A percentile compares a stretch with the other conserved stretches of the same genome.
phyloP scores from a whole-genome alignment of 2,113 vertebrate species.

The Jaculus jaculus region DNA sequence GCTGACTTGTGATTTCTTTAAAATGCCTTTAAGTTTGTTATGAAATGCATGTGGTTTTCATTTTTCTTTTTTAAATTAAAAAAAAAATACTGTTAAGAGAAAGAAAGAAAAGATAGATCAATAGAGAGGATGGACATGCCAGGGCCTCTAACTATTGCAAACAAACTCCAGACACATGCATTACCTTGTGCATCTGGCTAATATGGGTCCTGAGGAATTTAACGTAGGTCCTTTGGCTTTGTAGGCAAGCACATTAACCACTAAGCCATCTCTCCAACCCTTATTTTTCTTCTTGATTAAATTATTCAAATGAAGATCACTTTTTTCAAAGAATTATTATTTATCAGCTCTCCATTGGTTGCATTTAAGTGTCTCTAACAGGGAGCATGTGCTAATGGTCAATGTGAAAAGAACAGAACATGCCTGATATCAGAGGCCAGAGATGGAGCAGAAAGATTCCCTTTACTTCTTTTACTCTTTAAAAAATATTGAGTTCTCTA shows the following conservation, averaged over 20 bases:
- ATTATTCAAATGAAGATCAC: not conserved
- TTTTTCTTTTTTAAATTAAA: not conserved
- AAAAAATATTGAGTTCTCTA: not conserved
- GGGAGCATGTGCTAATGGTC: not conserved
- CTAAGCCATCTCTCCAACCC: too few relatives aligned
- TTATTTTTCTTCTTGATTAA: not conserved
- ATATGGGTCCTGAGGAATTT: too few relatives aligned
- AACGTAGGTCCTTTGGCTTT: too few relatives aligned
- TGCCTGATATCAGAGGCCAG: not conserved
- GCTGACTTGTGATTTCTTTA: constrained; percentile 28
- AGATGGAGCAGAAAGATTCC: not conserved
- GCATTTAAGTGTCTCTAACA: not conserved
- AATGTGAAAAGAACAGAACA: not conserved
- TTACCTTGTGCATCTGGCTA: too few relatives aligned
- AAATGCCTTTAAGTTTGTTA: constrained; percentile 10
- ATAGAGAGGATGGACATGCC: too few relatives aligned
- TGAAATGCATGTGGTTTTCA: not conserved
- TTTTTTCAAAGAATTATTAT: not conserved
- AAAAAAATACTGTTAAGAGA: not conserved
- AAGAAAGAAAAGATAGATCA: not conserved
- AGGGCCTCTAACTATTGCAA: too few relatives aligned
- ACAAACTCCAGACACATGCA: too few relatives aligned
- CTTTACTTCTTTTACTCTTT: not conserved
- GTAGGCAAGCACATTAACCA: too few relatives aligned
- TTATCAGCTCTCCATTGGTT: not conserved